Base-by-base conservation (phyloP, 2,888 invertebrate genomes). In the Ornithoptera alexandrae region DNA sequence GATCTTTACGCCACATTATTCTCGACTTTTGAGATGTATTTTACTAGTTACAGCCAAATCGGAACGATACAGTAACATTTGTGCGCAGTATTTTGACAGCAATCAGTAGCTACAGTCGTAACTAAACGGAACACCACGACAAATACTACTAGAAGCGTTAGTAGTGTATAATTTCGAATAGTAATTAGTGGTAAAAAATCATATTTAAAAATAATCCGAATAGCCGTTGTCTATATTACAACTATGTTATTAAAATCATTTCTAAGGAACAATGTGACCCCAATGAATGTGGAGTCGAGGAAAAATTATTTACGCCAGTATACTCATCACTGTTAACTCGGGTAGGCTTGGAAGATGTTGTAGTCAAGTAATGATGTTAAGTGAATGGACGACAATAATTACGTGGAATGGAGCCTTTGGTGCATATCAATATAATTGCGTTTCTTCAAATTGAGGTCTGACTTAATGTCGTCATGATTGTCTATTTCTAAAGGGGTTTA, bases 361-460 rank as follows among this genome's bases (percentile, higher is more conserved):
- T 87, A 87, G 86, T 85, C 83, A 82, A 78, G 87, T 88, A 89
- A 89, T 84, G 84, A 89, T 84, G 84, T 85, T 87, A 90, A 91
- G 89, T 88, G 89, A 92, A 91, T 87, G 89, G 87, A 90, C 87
- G 88, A 82, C 82, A 81, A 86, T 87, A 90, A 92, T 90, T 89
- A 90, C 86, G 79, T 87, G 81, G 83, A 81, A 79, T 70, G 79
- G 83, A 81, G 76, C 86, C 83, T 80, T 80, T 84, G 86, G 85
- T 88, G 90, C 90, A 87, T 90, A 89, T 88, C 90, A 86, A 83
- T 85, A 74, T 79, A 76, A 88, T 81, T 82, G 81, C 86, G 87
- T 88, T 88, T 86, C 83, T 84, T 83, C 80, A 85, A 81, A 81
- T 80, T 79, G 72, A 72, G 64, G 66, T 70, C 68, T 69, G 66